Conservation (phyloP, 1,140 invertebrate genomes). For the Drosophila mayri region DNA sequence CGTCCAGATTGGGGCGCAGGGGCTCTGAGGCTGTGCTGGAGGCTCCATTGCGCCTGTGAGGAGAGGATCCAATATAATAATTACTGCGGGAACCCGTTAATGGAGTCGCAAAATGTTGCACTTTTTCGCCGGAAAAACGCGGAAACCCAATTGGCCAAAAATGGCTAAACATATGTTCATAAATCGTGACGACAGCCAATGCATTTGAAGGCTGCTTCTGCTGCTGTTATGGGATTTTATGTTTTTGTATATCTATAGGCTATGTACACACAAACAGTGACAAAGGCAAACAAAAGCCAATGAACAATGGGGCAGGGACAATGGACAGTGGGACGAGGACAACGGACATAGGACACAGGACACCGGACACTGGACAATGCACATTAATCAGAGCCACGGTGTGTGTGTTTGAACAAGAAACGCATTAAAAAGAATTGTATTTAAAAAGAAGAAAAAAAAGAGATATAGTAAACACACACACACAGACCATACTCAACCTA, state of each 20-base stretch:
- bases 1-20: conserved; percentile 87
- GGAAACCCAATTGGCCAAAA: conserved; percentile 1
- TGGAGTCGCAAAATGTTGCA: conserved; percentile 41
- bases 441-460: conserved; percentile 8
- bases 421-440: conserved; percentile 43
- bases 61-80: conserved; percentile 2
- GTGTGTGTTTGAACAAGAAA: conserved; percentile 45
- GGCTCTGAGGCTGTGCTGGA: conserved; percentile 82
- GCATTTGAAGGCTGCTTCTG: conserved; percentile 32
- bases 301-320: conserved; percentile 19
- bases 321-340: conserved; percentile 50
- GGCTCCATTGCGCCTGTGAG: conserved; percentile 91
- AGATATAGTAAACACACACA: too few species aligned
- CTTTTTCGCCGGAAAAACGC: conserved; percentile 14
- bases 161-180: conserved; percentile 44
- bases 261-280: conserved; percentile 59
- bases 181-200: conserved; percentile 34
- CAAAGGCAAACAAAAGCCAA: conserved; percentile 64
- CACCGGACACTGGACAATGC: conserved; percentile 46
- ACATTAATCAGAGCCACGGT: conserved; percentile 66
- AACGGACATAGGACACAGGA: conserved; percentile 17
- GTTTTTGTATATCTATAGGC: conserved; percentile 50
- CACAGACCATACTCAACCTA: conserved; percentile 12
- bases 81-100: conserved; percentile 25
- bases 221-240: conserved; percentile 43